phyloP scores from a whole-genome alignment of 2,888 invertebrate species.

The Dryobota labecula region DNA sequence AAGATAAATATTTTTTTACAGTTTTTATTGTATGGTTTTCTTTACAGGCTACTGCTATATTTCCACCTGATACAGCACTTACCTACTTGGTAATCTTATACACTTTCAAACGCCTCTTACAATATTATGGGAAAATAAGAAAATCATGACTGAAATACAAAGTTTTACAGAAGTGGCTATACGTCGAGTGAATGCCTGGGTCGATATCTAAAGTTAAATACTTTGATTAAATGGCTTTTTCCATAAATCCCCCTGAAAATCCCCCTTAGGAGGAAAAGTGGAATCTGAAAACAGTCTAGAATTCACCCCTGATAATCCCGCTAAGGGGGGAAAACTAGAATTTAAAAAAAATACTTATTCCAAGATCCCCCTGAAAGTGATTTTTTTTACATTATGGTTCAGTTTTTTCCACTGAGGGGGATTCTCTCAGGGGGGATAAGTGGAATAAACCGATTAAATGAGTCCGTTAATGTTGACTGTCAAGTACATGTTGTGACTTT shows the following conservation, averaged over 20 bases:
- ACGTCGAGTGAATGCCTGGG: neutral
- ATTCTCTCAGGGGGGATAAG: no score
- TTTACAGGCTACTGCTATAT: neutral
- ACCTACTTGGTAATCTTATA: constrained; percentile 17
- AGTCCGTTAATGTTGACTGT: neutral
- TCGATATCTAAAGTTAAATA: neutral
- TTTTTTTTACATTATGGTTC: no score
- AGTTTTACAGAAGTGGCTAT: constrained; percentile 7
- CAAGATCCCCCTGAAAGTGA: no score
- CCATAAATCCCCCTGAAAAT: no score
- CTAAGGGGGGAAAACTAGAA: no score
- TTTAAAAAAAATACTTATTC: no score
- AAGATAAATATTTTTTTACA: neutral
- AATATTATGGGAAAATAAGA: constrained; percentile 2
- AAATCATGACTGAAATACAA: constrained; percentile 9
- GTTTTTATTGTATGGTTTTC: neutral
- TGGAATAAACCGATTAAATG: no score
- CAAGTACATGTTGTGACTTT: neutral
- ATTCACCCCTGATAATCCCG: no score
- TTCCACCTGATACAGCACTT: constrained; percentile 13
- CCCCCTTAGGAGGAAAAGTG: no score
- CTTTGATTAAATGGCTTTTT: no score
- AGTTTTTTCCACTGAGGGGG: no score
- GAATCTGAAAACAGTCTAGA: no score
- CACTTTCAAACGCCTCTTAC: constrained; percentile 9